A percentile compares a stretch with the other conserved stretches of the same genome.
Conservation (phyloP, 2,888 invertebrate species). For the Monopis laevigella region DNA sequence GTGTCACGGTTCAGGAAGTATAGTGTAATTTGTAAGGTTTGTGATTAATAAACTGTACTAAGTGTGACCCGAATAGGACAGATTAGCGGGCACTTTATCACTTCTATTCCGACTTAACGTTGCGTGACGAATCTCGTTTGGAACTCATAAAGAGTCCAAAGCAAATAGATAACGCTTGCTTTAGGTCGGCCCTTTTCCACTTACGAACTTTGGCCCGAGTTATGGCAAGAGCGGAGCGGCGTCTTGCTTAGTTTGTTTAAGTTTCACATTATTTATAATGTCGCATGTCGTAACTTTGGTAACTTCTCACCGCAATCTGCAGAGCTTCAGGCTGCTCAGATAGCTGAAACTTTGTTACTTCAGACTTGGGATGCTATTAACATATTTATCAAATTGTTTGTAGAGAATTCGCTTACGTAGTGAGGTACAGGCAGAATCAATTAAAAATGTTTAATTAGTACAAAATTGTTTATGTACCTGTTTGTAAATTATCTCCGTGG, state of each 20-base stretch:
- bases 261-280: conserved; percentile 57
- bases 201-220: conserved; percentile 48
- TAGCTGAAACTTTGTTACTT: conserved; percentile 7
- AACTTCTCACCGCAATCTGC: conserved; percentile 11
- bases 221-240: conserved; percentile 36
- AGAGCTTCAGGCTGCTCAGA: conserved; percentile 1
- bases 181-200: conserved; percentile 60
- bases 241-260: conserved; percentile 52
- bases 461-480: too few species aligned
- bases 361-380: too few species aligned
- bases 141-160: conserved; percentile 67
- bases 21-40: conserved; percentile 65
- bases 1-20: conserved; percentile 62
- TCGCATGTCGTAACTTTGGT: conserved; percentile 24
- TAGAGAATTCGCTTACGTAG: too few species aligned
- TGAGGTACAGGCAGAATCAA: too few species aligned
- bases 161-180: conserved; percentile 65
- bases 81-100: conserved; percentile 67
- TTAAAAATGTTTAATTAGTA: too few species aligned
- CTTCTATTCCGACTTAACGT: conserved; percentile 64
- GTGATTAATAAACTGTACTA: conserved; percentile 68
- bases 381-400: too few species aligned
- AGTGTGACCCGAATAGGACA: conserved; percentile 66
- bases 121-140: conserved; percentile 67
- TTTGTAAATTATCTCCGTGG: too few species aligned